Evolutionary conservation across 2,113 vertebrate genomes (phyloP).

Genomic region (Chloebia gouldiae): DNA sequence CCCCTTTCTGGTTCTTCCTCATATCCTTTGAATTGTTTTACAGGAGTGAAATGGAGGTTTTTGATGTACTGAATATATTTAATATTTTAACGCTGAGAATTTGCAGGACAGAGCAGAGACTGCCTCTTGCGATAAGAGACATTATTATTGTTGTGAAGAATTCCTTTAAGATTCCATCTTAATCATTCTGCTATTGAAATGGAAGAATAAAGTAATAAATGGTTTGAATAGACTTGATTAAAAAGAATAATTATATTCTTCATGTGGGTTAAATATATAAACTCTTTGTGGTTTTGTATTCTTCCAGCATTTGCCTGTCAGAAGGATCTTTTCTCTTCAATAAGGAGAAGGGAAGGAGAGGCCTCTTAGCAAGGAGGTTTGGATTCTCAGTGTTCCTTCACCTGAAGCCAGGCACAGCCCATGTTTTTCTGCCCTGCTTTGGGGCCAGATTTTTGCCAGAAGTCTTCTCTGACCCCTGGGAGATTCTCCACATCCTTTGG

Average conservation of each 20-base stretch:
- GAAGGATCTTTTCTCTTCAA: not conserved
- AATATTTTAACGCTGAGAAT: constrained; percentile 65
- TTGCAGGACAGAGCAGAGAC: constrained; percentile 64
- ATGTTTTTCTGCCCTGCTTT: not conserved
- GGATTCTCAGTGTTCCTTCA: not conserved
- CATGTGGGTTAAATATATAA: constrained; percentile 65
- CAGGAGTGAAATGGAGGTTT: constrained; percentile 40
- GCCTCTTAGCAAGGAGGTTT: not conserved
- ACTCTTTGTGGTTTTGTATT: constrained; percentile 53
- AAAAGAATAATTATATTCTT: constrained; percentile 74
- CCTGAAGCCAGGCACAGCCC: not conserved
- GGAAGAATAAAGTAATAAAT: constrained; percentile 75
- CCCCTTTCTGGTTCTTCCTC: constrained; percentile 28
- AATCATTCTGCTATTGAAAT: constrained; percentile 72
- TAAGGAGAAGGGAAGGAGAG: not conserved
- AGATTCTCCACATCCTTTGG: not conserved
- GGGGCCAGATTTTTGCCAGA: not conserved
- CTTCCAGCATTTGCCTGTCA: constrained; percentile 14
- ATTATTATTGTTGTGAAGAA: constrained; percentile 71
- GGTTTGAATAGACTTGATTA: constrained; percentile 75
- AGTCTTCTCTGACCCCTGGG: not conserved
- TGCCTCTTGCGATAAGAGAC: constrained; percentile 66
- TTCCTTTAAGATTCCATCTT: constrained; percentile 75
- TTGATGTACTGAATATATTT: constrained; percentile 59
- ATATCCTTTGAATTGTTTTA: constrained; percentile 44